Evolutionary conservation across 23 tunicate genomes (phyloP), one percentile per base, ranked within the genome.

Genomic region (Ascidia mentula): DNA sequence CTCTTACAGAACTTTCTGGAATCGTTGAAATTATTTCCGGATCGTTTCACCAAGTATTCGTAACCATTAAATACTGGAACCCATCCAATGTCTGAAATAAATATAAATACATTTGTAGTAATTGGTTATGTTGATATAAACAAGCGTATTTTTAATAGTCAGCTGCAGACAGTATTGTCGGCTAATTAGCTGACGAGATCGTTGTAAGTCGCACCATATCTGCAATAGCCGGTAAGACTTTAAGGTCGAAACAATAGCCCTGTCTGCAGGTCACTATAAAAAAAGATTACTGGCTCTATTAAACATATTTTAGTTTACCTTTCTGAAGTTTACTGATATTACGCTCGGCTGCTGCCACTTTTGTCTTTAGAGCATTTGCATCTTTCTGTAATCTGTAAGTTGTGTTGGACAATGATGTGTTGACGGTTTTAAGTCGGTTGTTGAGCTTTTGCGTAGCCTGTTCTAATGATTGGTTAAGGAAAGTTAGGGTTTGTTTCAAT

Each of bases 41-140:
- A n/a, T 30, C 37, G 15, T 31, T 46, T 45, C 13, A 77, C 80
- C 13, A 45, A 28, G 37, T 77, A 77, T 45, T 77, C 69, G 37
- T 30, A 77, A 42, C 80, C 80, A 45, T 77, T 77, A 46, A 36
- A 77, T 4, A 77, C 13, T 26, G 45, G 80, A 45, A 77, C 31
- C 80, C 80, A 77, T n/a, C 69, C 69, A 77, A 77, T 46, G 45
- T 77, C 80, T 77, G 1, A 6, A 70, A 53, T 20, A 26, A 53
- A 28, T 53, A 53, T n/a, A n/a, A 42, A 42, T 42, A 6, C 24
- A 9, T 53, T 53, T 53, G 65, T 53, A 53, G 1, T 53, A n/a
- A n/a, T n/a, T n/a, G n/a, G n/a, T n/a, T n/a, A n/a, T 53, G 12
- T 9, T 5, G 13, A 53, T 20, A 53, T 9, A 53, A 53, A 53